Base-by-base conservation (phyloP, 37 sponge, comb jelly and placozoan genomes). In the Crambe crambe region DNA sequence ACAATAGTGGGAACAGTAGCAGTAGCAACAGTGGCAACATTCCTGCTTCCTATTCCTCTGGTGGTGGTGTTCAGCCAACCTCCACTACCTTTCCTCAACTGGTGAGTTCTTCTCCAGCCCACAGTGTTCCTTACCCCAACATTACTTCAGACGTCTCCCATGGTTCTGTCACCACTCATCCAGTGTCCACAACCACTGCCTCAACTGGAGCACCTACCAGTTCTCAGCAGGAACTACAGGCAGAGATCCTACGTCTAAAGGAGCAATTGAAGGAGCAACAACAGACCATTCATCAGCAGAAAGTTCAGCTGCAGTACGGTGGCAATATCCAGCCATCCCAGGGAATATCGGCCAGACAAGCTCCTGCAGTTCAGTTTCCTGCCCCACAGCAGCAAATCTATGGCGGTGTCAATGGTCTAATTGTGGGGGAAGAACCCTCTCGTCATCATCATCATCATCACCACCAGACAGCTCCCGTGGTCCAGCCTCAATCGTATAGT, bases 231-330 rank as follows among this genome's bases (percentile, higher is more conserved):
- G 56, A 17, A 0, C 42, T 73, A 10, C 34, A 32, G 36, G 56
- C 74, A 1, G 35, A 38, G 56, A 47, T 58, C 31, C 36, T 56
- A 1, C 61, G 30, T 21, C 75, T 42, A 37, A 62, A 70, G 56
- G 76, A 83, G 21, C 64, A 83, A 68, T 54, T 83, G 39, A 37
- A 56, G 20, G 83, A 74, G 54, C 23, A 68, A 35, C 67, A 83
- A 15, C 56, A 20, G 17, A 75, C 75, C 23, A 74, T 54, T 20
- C 35, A 66, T 12, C 59, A 74, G 4, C 56, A 67, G 44, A 32
- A 42, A 30, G 29, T 2, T 29, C 80, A 80, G 36, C 70, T 39
- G 36, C 42, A 8, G 27, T 69, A 73, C 56, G 42, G 74, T n/a
- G 74, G 74, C 1, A 35, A 12, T 12, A 12, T 47, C 12, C 12